phyloP scores from a whole-genome alignment of 2,888 invertebrate genomes.

The Gnatocerus cornutus region DNA sequence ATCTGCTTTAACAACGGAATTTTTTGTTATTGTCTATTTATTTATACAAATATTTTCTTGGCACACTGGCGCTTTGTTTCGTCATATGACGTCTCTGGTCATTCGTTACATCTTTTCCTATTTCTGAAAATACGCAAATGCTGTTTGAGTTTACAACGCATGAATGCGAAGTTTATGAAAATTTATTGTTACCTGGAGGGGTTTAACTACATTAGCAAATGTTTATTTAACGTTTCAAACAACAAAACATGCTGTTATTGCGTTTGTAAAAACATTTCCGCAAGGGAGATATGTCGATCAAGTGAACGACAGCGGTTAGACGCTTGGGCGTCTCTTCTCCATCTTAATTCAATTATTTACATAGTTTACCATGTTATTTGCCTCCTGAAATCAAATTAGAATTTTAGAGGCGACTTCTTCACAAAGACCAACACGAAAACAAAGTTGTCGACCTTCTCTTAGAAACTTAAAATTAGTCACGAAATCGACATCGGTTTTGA shows the following conservation, averaged over 20 bases:
- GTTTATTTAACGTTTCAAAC: too few species aligned
- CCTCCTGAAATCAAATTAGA: slow-evolving; percentile 8
- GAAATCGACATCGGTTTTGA: background rate
- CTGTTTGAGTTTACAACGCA: too few species aligned
- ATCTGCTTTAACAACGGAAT: too few species aligned
- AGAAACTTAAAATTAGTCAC: slow-evolving; percentile 4
- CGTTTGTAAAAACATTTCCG: too few species aligned
- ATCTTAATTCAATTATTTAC: slow-evolving; percentile 10
- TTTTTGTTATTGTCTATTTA: background rate
- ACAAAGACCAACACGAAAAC: background rate
- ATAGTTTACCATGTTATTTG: slow-evolving; percentile 8
- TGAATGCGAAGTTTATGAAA: too few species aligned
- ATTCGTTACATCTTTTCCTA: too few species aligned
- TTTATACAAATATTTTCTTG: background rate
- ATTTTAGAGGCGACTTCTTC: background rate
- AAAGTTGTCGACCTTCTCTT: background rate
- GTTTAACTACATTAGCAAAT: too few species aligned
- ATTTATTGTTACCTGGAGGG: too few species aligned
- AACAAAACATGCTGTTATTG: too few species aligned
- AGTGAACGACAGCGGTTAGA: background rate
- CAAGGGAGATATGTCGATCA: background rate
- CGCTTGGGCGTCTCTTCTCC: background rate
- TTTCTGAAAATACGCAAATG: too few species aligned
- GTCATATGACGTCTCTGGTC: background rate
- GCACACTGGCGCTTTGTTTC: background rate